These are phyloP conservation scores for Gadus macrocephalus DNA, from an alignment of 2,113 vertebrate genomes.

Conservation along the genomic window DNA sequence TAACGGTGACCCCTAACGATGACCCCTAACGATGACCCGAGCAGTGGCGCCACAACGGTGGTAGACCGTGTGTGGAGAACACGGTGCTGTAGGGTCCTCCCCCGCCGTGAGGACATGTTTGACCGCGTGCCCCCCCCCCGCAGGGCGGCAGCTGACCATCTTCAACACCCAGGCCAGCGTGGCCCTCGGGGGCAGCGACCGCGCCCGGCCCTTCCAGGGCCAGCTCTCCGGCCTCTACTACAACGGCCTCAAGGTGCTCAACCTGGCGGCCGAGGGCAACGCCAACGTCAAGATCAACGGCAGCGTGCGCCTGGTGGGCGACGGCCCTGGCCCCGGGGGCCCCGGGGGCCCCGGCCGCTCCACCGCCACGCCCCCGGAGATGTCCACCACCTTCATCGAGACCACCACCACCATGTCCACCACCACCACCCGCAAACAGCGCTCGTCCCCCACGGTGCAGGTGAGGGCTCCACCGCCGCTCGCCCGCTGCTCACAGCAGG, in stretches of 20 bases:
- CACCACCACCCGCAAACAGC: conserved; percentile 92
- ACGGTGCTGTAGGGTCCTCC: no score
- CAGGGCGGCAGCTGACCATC: conserved; percentile 96
- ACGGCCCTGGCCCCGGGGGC: conserved; percentile 83
- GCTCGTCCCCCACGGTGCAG: conserved; percentile 90
- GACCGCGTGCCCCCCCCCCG: conserved; percentile 29
- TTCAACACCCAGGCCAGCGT: conserved; percentile 99
- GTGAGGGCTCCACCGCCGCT: conserved; percentile 49
- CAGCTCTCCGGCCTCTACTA: conserved; percentile 98
- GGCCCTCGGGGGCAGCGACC: conserved; percentile 90
- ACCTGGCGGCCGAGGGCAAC: conserved; percentile 94
- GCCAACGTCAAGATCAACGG: conserved; percentile 94
- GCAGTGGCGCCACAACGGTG: no score
- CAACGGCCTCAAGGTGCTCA: conserved; percentile 95
- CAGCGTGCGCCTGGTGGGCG: conserved; percentile 92
- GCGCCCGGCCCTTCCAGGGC: conserved; percentile 91
- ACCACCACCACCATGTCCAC: conserved; percentile 98
- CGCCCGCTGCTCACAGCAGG: no score
- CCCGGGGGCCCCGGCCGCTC: conserved; percentile 84
- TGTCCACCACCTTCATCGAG: conserved; percentile 94
- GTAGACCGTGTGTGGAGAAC: no score
- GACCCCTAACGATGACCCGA: no score
- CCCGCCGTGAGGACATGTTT: background rate
- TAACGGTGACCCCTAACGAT: no score
- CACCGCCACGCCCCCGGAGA: conserved; percentile 87